Conservation (phyloP, 2,113 vertebrate genomes). For the Apteryx owenii region DNA sequence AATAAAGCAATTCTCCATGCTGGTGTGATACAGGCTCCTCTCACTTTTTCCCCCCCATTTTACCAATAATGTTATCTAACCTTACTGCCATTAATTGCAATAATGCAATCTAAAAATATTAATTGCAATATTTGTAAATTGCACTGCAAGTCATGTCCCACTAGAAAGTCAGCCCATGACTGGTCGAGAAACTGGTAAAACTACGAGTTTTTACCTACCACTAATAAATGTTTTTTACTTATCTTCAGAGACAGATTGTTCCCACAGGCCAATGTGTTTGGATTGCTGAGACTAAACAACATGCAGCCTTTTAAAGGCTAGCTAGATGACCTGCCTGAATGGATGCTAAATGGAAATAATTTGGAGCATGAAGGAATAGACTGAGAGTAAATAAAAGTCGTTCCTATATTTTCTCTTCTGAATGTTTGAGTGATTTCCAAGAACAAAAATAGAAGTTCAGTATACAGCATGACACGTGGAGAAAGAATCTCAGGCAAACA, state of each 20-base stretch:
- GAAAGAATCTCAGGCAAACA: not conserved
- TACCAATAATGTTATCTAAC: not conserved
- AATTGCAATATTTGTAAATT: not conserved
- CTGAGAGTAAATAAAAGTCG: not conserved
- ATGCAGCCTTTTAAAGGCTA: not conserved
- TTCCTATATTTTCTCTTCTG: not conserved
- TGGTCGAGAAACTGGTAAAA: not conserved
- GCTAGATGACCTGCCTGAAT: not conserved
- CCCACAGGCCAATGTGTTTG: not conserved
- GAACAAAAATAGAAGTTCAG: not conserved
- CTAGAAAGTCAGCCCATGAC: not conserved
- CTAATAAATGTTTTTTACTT: not conserved
- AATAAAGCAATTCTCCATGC: not conserved
- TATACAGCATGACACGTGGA: fast-evolving
- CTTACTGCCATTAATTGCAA: not conserved
- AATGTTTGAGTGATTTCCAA: not conserved
- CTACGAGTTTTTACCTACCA: not conserved
- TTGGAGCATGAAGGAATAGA: not conserved
- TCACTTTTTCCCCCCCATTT: not conserved
- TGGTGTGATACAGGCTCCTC: not conserved
- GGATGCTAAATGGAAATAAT: not conserved
- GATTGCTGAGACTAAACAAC: not conserved
- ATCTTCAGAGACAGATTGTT: not conserved
- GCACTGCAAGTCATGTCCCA: not conserved
- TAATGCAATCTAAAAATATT: not conserved